Percentiles rank a stretch among this genome's conserved stretches.
Conservation (phyloP, 2,113 vertebrate genomes). For the Melanerpes formicivorus region DNA sequence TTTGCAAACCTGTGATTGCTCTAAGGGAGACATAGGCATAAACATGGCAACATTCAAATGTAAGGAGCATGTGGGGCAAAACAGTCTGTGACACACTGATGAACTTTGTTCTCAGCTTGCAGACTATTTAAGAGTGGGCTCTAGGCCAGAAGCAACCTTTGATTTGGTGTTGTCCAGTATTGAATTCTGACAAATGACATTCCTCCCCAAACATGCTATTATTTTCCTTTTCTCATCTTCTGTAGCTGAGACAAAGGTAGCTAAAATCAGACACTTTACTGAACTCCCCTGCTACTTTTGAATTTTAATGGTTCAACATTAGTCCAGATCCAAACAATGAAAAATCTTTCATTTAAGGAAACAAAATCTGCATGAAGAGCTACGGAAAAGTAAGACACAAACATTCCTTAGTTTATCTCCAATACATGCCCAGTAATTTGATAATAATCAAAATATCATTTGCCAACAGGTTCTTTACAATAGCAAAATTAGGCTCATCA, state of each 20-base stretch:
- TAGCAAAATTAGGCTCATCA: not conserved
- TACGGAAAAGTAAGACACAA: not conserved
- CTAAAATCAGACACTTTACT: not conserved
- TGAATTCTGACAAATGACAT: not conserved
- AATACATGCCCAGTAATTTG: not conserved
- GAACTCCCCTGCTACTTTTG: not conserved
- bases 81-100: not conserved
- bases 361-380: not conserved
- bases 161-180: not conserved
- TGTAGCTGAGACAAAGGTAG: not conserved
- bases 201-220: not conserved
- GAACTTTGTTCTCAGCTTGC: not conserved
- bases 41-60: not conserved
- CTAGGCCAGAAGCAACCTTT: not conserved
- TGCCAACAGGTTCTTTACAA: not conserved
- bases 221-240: not conserved
- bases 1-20: not conserved
- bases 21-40: not conserved
- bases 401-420: not conserved
- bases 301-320: not conserved
- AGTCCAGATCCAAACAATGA: not conserved
- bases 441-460: not conserved
- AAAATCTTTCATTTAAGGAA: not conserved
- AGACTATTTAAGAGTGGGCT: not conserved
- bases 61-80: not conserved